Evolutionary conservation across 2,113 vertebrate species (phyloP).

Genomic region (Phycodurus eques): DNA sequence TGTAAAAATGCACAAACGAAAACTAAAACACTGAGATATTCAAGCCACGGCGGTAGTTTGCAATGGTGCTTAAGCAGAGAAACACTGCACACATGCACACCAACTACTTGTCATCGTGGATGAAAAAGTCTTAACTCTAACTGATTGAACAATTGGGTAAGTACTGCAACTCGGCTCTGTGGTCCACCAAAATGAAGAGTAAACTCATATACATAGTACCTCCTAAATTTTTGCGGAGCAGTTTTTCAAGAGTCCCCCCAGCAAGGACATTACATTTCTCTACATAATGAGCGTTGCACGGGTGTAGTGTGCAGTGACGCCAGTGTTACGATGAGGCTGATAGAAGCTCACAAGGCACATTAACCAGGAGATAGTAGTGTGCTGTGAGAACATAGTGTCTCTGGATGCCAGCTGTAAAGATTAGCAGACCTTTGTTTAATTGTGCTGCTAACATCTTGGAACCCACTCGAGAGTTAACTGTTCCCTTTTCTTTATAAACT

Average conservation of each 20-base stretch:
- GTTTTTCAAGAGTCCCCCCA: not conserved
- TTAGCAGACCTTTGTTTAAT: constrained; percentile 73
- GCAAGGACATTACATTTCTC: not conserved
- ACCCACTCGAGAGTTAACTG: constrained; percentile 41
- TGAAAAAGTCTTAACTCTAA: not conserved
- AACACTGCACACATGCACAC: not conserved
- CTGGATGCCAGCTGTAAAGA: constrained; percentile 63
- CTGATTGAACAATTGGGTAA: not conserved
- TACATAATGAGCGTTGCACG: constrained; percentile 38
- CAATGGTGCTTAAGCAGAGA: not conserved
- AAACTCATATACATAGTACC: not conserved
- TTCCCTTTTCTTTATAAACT: constrained; percentile 38
- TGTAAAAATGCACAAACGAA: not conserved
- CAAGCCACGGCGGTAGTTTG: not conserved
- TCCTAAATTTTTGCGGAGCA: not conserved
- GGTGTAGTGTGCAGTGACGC: constrained; percentile 14
- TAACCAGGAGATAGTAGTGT: constrained; percentile 44
- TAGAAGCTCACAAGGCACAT: constrained; percentile 43
- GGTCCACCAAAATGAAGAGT: not conserved
- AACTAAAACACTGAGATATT: not conserved
- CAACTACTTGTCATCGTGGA: not conserved
- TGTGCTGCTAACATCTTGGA: constrained; percentile 52
- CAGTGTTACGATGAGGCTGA: constrained; percentile 27
- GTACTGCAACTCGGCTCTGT: not conserved
- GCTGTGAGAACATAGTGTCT: constrained; percentile 47